Evolutionary conservation across 2,113 vertebrate species (phyloP), one percentile per base, ranked within the genome.

Genomic region (Indicator indicator): DNA sequence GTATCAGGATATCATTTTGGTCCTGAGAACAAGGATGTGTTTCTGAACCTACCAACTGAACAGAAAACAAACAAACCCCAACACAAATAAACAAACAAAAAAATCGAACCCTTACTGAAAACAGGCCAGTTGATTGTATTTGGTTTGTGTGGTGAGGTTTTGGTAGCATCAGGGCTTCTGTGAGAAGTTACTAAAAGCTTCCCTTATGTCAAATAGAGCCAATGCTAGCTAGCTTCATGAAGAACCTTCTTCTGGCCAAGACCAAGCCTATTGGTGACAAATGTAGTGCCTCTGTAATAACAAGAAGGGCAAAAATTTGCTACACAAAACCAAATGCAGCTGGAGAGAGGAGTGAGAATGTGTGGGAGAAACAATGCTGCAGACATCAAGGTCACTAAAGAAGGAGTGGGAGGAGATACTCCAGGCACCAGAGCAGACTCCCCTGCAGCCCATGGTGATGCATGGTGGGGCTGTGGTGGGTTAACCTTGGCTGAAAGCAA

Each of bases 361-460:
- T 7, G 15, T 27, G 17, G n/a, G n/a, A 48, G 13, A 30, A 42
- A 65, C 27, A 58, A 10, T 50, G 16, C 26, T 74, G n/a, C 24
- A 28, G 36, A 32, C 36, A 40, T 10, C 28, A 40, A 81, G 17
- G 38, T 62, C 33, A 56, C 20, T 9, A 18, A 32, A 65, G 64
- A 36, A 33, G 27, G 48, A 82, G 7, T 6, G 2, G 13, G 24
- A 71, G 21, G 10, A 82, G 8, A 4, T 68, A 33, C 8, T 68
- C 16, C 5, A 5, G 36, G 8, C 11, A 28, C n/a, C 10, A 5
- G 23, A 79, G 17, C 16, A 68, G 27, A 38, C 32, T 54, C 9
- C 32, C 28, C 15, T 46, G 36, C 48, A 64, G 55, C 6, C 27
- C 0, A 0, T 11, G 16, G 19, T 42, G 24, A 73, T 3, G 20